Conservation (phyloP, 2,888 invertebrate species). For the Rutpela maculata region DNA sequence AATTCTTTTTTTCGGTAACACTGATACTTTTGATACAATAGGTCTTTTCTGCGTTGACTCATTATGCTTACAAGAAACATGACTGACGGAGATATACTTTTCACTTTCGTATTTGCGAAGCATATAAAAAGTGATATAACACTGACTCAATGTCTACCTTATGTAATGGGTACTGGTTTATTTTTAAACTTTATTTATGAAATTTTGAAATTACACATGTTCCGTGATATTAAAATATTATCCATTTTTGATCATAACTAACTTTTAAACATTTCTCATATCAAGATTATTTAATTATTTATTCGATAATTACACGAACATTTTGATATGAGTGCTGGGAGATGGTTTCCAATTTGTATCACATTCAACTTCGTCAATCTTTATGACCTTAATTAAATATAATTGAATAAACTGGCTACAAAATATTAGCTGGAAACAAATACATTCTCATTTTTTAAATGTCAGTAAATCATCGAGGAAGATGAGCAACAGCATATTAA, state of each 20-base stretch:
- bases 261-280: background rate
- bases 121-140: no score
- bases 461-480: background rate
- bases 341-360: background rate
- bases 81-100: no score
- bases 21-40: no score
- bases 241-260: background rate
- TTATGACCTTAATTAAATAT: constrained; percentile 1
- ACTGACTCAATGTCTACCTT: no score
- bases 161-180: no score
- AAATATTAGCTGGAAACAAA: background rate
- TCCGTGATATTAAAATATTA: no score
- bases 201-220: no score
- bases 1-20: no score
- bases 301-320: background rate
- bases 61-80: no score
- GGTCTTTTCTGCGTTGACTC: no score
- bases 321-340: background rate
- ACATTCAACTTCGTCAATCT: background rate
- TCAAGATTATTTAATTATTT: background rate
- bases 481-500: background rate
- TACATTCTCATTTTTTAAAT: constrained; percentile 3
- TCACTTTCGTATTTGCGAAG: no score
- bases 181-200: no score
- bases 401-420: background rate